phyloP scores from a whole-genome alignment of 2,888 invertebrate genomes.

The Syrphus vitripennis region DNA sequence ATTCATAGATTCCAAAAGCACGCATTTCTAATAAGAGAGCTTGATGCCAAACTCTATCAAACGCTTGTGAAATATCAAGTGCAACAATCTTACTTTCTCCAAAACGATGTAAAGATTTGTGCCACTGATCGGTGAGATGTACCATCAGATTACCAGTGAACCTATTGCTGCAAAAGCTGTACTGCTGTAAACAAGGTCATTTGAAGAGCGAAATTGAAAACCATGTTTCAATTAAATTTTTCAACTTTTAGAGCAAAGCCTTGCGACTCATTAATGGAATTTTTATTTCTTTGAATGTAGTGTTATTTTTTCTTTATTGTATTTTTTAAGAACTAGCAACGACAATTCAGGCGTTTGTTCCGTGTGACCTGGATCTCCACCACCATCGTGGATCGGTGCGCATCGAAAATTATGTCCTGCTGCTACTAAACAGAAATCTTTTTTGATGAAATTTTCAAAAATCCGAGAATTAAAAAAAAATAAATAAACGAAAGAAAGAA shows the following conservation, averaged over 20 bases:
- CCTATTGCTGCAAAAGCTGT: too few relatives aligned
- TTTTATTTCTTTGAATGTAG: neutral
- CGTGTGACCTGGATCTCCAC: constrained; percentile 24
- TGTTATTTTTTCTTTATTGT: neutral
- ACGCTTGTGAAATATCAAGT: too few relatives aligned
- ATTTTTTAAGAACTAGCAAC: neutral
- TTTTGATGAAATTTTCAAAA: neutral
- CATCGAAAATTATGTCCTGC: constrained; percentile 40
- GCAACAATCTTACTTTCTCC: too few relatives aligned
- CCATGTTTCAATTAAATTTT: too few relatives aligned
- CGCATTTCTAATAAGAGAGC: too few relatives aligned
- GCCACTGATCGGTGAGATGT: too few relatives aligned
- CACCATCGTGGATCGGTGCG: neutral
- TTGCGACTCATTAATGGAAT: neutral
- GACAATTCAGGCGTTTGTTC: constrained; percentile 52
- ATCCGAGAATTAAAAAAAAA: neutral
- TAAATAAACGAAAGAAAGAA: constrained; percentile 46
- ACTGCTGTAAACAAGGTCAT: too few relatives aligned
- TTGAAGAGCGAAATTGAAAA: too few relatives aligned
- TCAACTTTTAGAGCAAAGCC: neutral
- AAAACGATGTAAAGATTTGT: too few relatives aligned
- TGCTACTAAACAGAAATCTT: neutral
- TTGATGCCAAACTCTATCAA: too few relatives aligned
- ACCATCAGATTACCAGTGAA: too few relatives aligned
- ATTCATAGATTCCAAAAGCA: too few relatives aligned